Evolutionary conservation across 2,113 vertebrate species (phyloP).

Genomic region (Pimephales promelas): DNA sequence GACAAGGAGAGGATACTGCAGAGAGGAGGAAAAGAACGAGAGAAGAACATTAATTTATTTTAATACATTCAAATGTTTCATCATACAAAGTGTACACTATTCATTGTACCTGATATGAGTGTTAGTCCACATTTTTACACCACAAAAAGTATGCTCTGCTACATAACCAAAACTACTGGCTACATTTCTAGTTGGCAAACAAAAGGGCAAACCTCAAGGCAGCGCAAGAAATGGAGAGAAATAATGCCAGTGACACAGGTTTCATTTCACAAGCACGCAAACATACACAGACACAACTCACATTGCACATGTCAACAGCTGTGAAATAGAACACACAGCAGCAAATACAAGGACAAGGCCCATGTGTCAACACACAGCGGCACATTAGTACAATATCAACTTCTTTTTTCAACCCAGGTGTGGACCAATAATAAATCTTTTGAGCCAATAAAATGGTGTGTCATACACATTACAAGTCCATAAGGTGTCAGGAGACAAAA

Average conservation of each 20-base stretch:
- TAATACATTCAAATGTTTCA: background rate
- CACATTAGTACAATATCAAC: slow-evolving; percentile 32
- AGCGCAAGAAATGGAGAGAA: background rate
- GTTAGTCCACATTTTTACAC: background rate
- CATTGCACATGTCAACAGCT: slow-evolving; percentile 32
- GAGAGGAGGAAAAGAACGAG: background rate
- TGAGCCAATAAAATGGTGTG: slow-evolving; percentile 1
- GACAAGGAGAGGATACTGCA: slow-evolving; percentile 3
- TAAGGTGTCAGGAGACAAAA: slow-evolving; percentile 30
- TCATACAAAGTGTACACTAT: background rate
- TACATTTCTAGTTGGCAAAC: background rate
- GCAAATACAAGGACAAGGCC: slow-evolving; percentile 33
- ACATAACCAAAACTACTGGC: background rate
- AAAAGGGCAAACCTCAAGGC: background rate
- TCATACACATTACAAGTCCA: slow-evolving; percentile 31
- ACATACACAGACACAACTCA: background rate
- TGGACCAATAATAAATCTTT: slow-evolving; percentile 21
- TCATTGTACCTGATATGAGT: background rate
- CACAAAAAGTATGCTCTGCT: background rate
- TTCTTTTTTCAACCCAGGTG: background rate
- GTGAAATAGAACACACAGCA: slow-evolving; percentile 14
- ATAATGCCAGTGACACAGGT: background rate
- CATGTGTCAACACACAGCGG: slow-evolving; percentile 25
- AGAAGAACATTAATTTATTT: background rate
- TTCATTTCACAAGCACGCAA: background rate